Base-by-base conservation (phyloP, 2,888 invertebrate genomes). In the Hoplodrina blanda region DNA sequence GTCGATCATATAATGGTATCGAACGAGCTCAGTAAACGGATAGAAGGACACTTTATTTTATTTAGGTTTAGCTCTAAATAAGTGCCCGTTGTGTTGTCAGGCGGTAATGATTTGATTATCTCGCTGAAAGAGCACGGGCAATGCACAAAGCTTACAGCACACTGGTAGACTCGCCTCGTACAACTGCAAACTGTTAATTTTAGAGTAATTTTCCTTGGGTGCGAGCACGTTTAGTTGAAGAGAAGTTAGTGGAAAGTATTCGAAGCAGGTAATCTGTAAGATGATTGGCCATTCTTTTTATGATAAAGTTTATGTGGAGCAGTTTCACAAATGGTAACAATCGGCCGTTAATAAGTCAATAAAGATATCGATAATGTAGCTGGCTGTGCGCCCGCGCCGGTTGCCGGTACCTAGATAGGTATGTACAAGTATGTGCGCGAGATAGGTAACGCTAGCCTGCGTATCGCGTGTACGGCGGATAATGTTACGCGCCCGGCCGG, bases 381-480 rank as follows among this genome's bases (percentile, higher is more conserved):
- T 83, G 72, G 70, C 53, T 80, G 65, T 81, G 83, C 81, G 85
- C 82, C 71, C 73, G 81, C 80, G 80, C 78, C 46, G 71, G 20
- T 33, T 52, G 50, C 68, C 46, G 71, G 20, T 33, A 44, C 49
- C 66, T 77, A 73, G 69, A 68, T 77, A 81, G 81, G 80, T 73
- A 71, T 68, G 71, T 73, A 79, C 90, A 63, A 56, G 77, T 79
- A 79, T 76, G 73, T 82, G 74, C 70, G 57, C 74, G 73, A 83
- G 95, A 94, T 95, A 94, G 93, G 95, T 94, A 95, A 95, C 91
- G 93, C 93, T 92, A 95, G 92, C 93, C 91, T 83, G 90, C 90
- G 94, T 94, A 95, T 96, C 95, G 92, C 94, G 93, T 94, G 94
- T 93, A 89, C 93, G 79, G 49, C 78, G 93, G 89, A 93, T 96